A percentile compares a stretch with the other conserved stretches of the same genome.
Evolutionary conservation across 2,888 invertebrate genomes (phyloP).

Genomic region (Campoletis raptor): DNA sequence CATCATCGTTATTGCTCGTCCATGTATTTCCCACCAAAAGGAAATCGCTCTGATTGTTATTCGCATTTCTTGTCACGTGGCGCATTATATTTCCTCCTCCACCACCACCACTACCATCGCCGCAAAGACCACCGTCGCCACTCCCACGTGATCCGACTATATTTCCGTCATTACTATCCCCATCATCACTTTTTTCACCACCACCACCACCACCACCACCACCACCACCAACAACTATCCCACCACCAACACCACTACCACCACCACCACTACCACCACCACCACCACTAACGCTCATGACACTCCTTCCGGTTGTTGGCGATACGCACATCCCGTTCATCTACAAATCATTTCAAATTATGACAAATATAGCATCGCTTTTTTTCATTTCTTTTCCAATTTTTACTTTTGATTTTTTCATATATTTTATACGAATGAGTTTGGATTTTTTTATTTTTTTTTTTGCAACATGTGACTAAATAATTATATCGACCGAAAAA

Average conservation of each 20-base stretch:
- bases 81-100: constrained; percentile 64
- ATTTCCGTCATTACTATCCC: constrained; percentile 76
- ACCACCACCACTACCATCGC: constrained; percentile 75
- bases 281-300: constrained; percentile 76
- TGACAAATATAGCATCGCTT: constrained; percentile 62
- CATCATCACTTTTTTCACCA: constrained; percentile 74
- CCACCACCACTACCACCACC: constrained; percentile 63
- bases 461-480: not conserved
- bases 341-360: constrained; percentile 86
- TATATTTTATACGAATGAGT: not conserved
- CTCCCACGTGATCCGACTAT: constrained; percentile 70
- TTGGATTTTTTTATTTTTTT: not conserved
- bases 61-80: constrained; percentile 36
- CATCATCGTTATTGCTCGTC: constrained; percentile 64
- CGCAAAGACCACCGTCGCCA: constrained; percentile 74
- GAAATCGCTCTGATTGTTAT: constrained; percentile 34
- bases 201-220: constrained; percentile 63
- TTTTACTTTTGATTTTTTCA: not conserved
- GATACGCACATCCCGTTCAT: constrained; percentile 92
- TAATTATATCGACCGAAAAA: not conserved
- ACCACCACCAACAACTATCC: constrained; percentile 69
- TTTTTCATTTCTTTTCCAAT: constrained; percentile 1
- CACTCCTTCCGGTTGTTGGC: constrained; percentile 86
- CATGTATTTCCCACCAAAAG: constrained; percentile 61
- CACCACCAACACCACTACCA: constrained; percentile 69